A percentile compares a stretch with the other conserved stretches of the same genome.
These are phyloP conservation scores for Spea multiplicata DNA, from an alignment of 2,113 vertebrate genomes.

Conservation along the genomic window DNA sequence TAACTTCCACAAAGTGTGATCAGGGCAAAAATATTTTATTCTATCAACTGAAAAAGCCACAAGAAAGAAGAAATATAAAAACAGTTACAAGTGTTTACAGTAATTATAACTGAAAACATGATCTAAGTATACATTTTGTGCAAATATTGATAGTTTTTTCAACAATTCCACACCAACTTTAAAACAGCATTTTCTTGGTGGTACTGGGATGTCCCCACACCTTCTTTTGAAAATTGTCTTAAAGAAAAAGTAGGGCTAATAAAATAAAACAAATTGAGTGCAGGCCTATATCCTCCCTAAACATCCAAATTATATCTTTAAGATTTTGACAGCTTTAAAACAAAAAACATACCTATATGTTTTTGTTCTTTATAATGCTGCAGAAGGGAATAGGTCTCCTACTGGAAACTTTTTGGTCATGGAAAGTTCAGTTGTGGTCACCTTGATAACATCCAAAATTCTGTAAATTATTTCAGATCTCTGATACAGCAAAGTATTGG, in stretches of 20 bases:
- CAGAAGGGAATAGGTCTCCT: too few species aligned
- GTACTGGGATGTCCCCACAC: background rate
- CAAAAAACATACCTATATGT: too few species aligned
- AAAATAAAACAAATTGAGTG: too few species aligned
- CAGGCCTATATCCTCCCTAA: too few species aligned
- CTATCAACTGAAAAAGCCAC: background rate
- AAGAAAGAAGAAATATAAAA: background rate
- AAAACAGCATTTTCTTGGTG: background rate
- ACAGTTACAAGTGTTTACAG: background rate
- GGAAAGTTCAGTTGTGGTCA: too few species aligned
- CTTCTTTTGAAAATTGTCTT: background rate
- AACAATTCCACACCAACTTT: conserved; percentile 7
- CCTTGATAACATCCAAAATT: too few species aligned
- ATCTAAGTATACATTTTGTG: conserved; percentile 15
- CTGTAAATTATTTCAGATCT: too few species aligned
- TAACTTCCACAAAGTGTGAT: background rate
- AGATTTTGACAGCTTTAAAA: too few species aligned
- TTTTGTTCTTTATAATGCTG: too few species aligned
- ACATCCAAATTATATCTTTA: too few species aligned
- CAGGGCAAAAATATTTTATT: background rate
- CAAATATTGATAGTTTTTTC: conserved; percentile 20
- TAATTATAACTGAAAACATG: background rate
- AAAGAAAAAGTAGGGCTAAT: background rate
- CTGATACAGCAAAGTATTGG: too few species aligned
- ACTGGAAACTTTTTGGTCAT: too few species aligned